Base-by-base conservation (phyloP, 2,113 vertebrate genomes). In the Scomber scombrus region DNA sequence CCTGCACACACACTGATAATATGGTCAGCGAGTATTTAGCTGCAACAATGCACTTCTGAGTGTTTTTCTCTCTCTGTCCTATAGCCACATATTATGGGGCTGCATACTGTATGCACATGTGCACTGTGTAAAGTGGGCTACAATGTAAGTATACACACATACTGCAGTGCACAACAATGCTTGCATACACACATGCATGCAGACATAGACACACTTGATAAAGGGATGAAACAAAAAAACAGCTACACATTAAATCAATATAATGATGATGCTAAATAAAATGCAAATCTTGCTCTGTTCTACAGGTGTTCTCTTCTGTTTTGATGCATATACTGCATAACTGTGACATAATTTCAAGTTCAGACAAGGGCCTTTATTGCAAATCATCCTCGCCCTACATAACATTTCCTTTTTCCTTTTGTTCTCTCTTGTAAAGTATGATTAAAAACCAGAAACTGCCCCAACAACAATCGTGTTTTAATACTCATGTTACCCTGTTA, bases 1-100 rank as follows among this genome's bases (percentile, higher is more conserved):
- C 88, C 93, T 94, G 94, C 93, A 93, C 93, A 85, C 31, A 55
- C 47, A 89, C 81, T 82, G 90, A 94, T 91, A 92, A 71, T 13
- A 90, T 87, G 57, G 34, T 69, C 81, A 74, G 88, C 9, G 69
- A 90, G 66, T 90, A 92, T 91, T 93, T 91, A 93, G 85, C 82
- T 86, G 58, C 83, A 84, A 84, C 92, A 84, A 89, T 79, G 87
- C 85, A 61, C 64, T 66, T 54, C 57, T 71, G 31, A 69, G 75
- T 86, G 78, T 74, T 52, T 46, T 26, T 26, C 23, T 58, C 43
- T 73, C 21, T 47, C 55, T 63, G 51, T 67, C 61, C 47, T 79
- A 5, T 29, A 63, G 49, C 14, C 16, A 31, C 60, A 68, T 64
- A 70, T 75, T 73, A 75, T 46, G 43, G 55, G 31, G 57, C 23